Evolutionary conservation across 1,140 invertebrate genomes (phyloP).

Genomic region (Drosophila dunni): DNA sequence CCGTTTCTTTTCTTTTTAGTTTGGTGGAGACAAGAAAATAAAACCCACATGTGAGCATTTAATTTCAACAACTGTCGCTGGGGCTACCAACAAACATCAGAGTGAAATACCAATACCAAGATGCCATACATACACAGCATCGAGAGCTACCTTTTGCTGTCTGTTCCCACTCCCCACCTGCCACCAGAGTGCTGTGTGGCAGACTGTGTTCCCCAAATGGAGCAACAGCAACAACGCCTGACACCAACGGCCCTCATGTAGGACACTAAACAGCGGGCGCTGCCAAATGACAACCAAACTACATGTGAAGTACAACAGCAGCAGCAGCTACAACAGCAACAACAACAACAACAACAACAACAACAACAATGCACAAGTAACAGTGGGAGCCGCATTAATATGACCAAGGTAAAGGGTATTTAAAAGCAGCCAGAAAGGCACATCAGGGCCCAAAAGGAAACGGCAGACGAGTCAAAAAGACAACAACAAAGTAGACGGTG

Average conservation of each 20-base stretch:
- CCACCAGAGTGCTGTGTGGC: neutral
- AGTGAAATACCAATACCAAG: slow-evolving; percentile 68
- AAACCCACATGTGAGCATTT: slow-evolving; percentile 84
- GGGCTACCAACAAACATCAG: slow-evolving; percentile 56
- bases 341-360: slow-evolving; percentile 47
- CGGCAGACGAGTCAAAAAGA: slow-evolving; percentile 58
- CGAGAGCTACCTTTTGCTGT: slow-evolving; percentile 17
- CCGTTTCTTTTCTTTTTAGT: slow-evolving; percentile 5
- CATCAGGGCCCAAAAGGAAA: slow-evolving; percentile 16
- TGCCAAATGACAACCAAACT: slow-evolving; percentile 83
- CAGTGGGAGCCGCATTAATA: slow-evolving; percentile 82
- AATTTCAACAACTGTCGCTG: slow-evolving; percentile 83
- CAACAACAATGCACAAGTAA: slow-evolving; percentile 68
- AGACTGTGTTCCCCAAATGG: slow-evolving; percentile 25
- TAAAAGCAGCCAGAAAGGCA: slow-evolving; percentile 75
- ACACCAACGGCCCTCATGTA: slow-evolving; percentile 82
- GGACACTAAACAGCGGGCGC: slow-evolving; percentile 83
- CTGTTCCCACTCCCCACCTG: neutral
- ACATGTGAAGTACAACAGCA: slow-evolving; percentile 82
- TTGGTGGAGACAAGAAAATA: slow-evolving; percentile 60
- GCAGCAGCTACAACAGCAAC: slow-evolving; percentile 48
- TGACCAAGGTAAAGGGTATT: slow-evolving; percentile 82
- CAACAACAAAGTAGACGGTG: slow-evolving; percentile 50
- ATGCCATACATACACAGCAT: slow-evolving; percentile 37
- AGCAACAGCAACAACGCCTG: slow-evolving; percentile 51